Evolutionary conservation across 2,888 invertebrate species (phyloP), one percentile per base, ranked within the genome.

Genomic region (Ophonus ardosiacus): DNA sequence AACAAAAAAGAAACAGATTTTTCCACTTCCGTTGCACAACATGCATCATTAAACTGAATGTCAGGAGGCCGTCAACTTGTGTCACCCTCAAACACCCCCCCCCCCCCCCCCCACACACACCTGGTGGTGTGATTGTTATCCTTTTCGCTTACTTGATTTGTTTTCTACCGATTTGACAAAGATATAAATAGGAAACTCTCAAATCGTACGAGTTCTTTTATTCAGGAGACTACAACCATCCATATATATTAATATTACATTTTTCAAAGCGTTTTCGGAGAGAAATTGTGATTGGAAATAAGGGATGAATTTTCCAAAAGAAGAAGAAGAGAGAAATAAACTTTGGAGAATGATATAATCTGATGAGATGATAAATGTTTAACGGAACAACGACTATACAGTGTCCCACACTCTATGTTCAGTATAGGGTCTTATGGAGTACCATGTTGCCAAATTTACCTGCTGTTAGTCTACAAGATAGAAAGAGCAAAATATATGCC

Each of bases 31-130:
- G 71, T n/a, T 74, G 71, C 71, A 74, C 43, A 74, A 74, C 71
- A 74, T 74, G 71, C 71, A 74, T 74, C 71, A 74, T 74, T 74
- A 74, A 74, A 74, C 71, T 43, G 71, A 74, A 74, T 74, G 71
- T 74, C 71, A 74, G 40, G 40, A 71, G 71, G 71, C 40, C 71
- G 71, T 43, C 71, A 71, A 17, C 15, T 40, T 56, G 24, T 78
- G 56, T 57, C 15, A n/a, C 38, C 3, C 15, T 21, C 38, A 21
- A 15, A n/a, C n/a, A n/a, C 76, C 51, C 76, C 51, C 6, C 7
- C 24, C 13, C 13, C 43, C 40, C 51, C 76, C 2, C 17, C 0
- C 8, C 71, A 10, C 7, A 76, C 51, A 78, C 43, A 71, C 71
- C 71, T 71, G 71, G 8, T 40, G 38, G 38, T 68, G 68, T 71